These are phyloP conservation scores for Hoplodrina blanda DNA, from an alignment of 2,888 invertebrate species.

Conservation along the genomic window DNA sequence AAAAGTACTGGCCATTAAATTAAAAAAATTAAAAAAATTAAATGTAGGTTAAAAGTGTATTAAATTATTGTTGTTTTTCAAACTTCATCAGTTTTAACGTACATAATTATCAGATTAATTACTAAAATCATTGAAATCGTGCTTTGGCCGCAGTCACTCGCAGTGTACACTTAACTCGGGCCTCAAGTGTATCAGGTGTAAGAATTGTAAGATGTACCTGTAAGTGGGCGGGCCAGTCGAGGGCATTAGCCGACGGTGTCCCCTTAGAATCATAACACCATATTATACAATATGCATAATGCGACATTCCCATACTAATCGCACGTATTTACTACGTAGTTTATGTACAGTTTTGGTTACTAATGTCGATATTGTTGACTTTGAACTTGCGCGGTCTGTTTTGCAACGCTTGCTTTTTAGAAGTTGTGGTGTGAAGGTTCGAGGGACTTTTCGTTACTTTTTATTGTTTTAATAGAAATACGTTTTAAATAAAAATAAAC, in stretches of 20 bases:
- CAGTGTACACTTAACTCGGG: constrained; percentile 31
- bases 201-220: constrained; percentile 61
- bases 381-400: constrained; percentile 27
- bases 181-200: constrained; percentile 63
- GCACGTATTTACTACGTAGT: constrained; percentile 5
- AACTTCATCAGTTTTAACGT: too few species aligned
- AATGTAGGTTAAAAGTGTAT: too few species aligned
- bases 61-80: too few species aligned
- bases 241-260: constrained; percentile 70
- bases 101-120: too few species aligned
- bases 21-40: too few species aligned
- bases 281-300: constrained; percentile 58
- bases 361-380: constrained; percentile 25
- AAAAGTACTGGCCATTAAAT: too few species aligned
- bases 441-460: too few species aligned
- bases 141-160: too few species aligned
- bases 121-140: too few species aligned
- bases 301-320: constrained; percentile 28
- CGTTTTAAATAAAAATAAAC: too few species aligned
- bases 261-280: constrained; percentile 58
- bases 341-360: constrained; percentile 6
- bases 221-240: constrained; percentile 64
- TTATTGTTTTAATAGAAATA: too few species aligned
- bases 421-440: not conserved
- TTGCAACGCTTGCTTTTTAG: constrained; percentile 9